A percentile compares a stretch with the other conserved stretches of the same genome.
These are phyloP conservation scores for Drosophila demipolita DNA, from an alignment of 2,888 invertebrate species.

Conservation along the genomic window DNA sequence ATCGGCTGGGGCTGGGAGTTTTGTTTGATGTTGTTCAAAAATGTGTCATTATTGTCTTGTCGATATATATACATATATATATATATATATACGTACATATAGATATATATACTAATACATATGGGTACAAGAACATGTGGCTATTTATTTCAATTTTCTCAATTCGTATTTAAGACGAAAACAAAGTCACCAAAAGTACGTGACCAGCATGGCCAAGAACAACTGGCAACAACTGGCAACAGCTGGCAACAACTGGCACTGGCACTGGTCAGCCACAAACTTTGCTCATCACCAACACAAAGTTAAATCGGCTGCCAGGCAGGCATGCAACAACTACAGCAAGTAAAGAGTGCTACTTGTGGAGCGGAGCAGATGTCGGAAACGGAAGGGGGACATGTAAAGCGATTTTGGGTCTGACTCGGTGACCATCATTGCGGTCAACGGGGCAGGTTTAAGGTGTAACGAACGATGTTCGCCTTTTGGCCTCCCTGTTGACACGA, in stretches of 20 bases:
- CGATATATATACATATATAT: not conserved
- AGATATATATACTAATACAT: not conserved
- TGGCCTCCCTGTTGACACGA: slow-evolving; percentile 70
- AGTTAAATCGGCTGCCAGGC: slow-evolving; percentile 32
- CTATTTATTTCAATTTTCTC: slow-evolving; percentile 78
- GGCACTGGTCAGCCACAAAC: slow-evolving; percentile 73
- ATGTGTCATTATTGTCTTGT: slow-evolving; percentile 6
- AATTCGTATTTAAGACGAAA: slow-evolving; percentile 80
- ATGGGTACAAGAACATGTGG: slow-evolving; percentile 44
- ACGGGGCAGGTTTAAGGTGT: slow-evolving; percentile 69
- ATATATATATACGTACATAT: not conserved
- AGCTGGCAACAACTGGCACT: slow-evolving; percentile 33
- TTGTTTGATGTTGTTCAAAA: not conserved
- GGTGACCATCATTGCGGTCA: slow-evolving; percentile 78
- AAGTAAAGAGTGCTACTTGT: slow-evolving; percentile 2
- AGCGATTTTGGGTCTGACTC: slow-evolving; percentile 71
- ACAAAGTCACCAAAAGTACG: slow-evolving; percentile 74
- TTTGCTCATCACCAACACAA: slow-evolving; percentile 69
- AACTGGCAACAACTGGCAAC: slow-evolving; percentile 50
- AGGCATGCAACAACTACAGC: slow-evolving; percentile 14
- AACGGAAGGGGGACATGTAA: slow-evolving; percentile 38
- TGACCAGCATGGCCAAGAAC: slow-evolving; percentile 66
- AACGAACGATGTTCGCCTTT: slow-evolving; percentile 71
- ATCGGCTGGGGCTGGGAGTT: slow-evolving; percentile 4
- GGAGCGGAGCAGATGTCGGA: not conserved